phyloP scores from a whole-genome alignment of 1,140 invertebrate genomes.

The Meloidogyne exigua region DNA sequence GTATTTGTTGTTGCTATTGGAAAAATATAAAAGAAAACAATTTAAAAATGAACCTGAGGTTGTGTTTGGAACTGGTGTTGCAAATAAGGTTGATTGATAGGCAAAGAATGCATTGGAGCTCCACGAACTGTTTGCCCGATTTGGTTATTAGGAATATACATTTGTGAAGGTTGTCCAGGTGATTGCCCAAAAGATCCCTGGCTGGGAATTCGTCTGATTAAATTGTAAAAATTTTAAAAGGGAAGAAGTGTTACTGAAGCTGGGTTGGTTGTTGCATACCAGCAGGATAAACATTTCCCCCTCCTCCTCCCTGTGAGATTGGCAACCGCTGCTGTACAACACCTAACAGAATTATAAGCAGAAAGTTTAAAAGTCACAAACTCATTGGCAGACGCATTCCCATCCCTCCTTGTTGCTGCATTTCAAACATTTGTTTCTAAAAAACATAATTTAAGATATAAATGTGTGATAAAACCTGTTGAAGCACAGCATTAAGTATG shows the following conservation, averaged over 20 bases:
- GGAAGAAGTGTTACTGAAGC: slow-evolving; percentile 11
- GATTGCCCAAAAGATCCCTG: slow-evolving; percentile 31
- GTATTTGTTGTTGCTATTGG: slow-evolving; percentile 9
- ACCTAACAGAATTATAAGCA: background rate
- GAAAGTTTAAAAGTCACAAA: background rate
- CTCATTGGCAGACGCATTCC: slow-evolving; percentile 21
- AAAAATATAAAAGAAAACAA: background rate
- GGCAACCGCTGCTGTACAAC: slow-evolving; percentile 21
- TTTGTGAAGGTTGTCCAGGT: slow-evolving; percentile 11
- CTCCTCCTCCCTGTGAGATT: slow-evolving; percentile 2
- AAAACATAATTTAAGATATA: background rate
- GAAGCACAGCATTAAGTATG: slow-evolving; percentile 11
- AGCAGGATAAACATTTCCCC: background rate
- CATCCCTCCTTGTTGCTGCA: slow-evolving; percentile 19
- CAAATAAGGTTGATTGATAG: slow-evolving; percentile 22
- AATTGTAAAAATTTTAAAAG: background rate
- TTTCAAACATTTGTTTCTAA: slow-evolving; percentile 24
- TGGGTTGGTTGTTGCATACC: slow-evolving; percentile 7
- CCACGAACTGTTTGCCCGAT: background rate
- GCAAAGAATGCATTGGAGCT: background rate
- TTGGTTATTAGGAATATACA: background rate
- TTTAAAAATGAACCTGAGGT: background rate
- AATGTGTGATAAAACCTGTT: slow-evolving; percentile 6
- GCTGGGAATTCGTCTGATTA: slow-evolving; percentile 33
- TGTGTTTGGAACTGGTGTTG: slow-evolving; percentile 27